Base-by-base conservation (phyloP, 2,797 vertebrate species). In the Crax fasciolata region DNA sequence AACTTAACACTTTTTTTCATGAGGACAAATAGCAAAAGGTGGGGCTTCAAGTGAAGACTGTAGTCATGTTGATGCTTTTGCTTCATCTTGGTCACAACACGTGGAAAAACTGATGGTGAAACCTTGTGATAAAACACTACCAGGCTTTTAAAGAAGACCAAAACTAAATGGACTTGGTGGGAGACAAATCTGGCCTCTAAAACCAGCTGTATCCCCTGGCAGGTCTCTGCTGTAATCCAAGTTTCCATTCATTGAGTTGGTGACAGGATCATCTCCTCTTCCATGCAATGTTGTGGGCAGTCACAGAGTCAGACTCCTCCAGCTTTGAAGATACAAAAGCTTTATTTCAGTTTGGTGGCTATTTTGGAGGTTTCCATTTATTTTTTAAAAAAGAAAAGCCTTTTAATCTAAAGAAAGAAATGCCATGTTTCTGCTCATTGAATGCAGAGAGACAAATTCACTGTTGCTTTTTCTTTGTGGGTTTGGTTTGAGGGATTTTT, bases 401-500 rank as follows among this genome's bases (percentile, higher is more conserved):
- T 86, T 83, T 78, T 84, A 87, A 81, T 88, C 17, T 71, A 78
- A 85, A 73, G 41, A 81, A 77, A 52, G 51, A 59, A 71, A 71
- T 23, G 11, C 44, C 51, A 38, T 59, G 32, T 90, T 94, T 82
- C 67, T 74, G 10, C 79, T 73, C 67, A 82, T 35, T 71, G 43
- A 78, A 72, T 46, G 12, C 51, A 93, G 79, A 71, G 21, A 67
- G 21, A 67, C 24, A 75, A 68, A 90, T 90, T 80, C 87, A 80
- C 66, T 89, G 72, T 92, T 88, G 52, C 89, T 95, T 90, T 92
- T 86, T 51, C 65, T 89, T 90, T 94, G 82, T 92, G 94, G 93
- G 39, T 87, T 95, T 96, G 71, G 66, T 80, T 88, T 79, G 58
- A 25, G 39, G 21, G 15, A 6, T 49, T 55, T 46, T 28, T 13